Conservation (phyloP, 2,888 invertebrate species). For the Fragum sueziense region DNA sequence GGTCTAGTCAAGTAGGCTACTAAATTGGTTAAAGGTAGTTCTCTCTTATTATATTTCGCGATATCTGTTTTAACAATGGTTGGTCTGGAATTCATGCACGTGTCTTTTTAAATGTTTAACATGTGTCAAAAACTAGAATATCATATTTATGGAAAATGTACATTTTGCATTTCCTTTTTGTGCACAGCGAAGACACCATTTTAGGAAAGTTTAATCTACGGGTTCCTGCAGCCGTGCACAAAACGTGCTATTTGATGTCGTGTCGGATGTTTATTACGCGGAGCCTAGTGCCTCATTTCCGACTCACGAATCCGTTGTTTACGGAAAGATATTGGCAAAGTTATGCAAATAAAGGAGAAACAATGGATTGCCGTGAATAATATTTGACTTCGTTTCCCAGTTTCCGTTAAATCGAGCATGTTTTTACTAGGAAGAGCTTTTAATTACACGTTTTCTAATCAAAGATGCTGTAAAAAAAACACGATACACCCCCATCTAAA, state of each 20-base stretch:
- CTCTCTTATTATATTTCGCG: no score
- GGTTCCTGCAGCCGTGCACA: neutral
- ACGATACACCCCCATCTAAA: no score
- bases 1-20: no score
- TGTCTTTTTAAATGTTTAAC: no score
- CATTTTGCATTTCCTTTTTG: neutral
- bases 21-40: no score
- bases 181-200: neutral
- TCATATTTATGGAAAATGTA: no score
- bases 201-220: neutral
- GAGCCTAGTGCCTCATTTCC: conserved; percentile 11
- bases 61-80: no score
- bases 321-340: neutral
- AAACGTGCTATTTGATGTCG: conserved; percentile 1
- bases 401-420: neutral
- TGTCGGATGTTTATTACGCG: conserved; percentile 15
- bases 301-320: conserved; percentile 11
- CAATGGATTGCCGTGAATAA: neutral
- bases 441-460: no score
- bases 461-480: no score
- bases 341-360: conserved; percentile 11
- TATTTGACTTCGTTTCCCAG: neutral
- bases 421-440: neutral
- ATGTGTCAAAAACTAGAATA: no score
- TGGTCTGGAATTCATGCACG: no score